A percentile compares a stretch with the other conserved stretches of the same genome.
phyloP scores from a whole-genome alignment of 2,888 invertebrate genomes.

The Nomada fabriciana region DNA sequence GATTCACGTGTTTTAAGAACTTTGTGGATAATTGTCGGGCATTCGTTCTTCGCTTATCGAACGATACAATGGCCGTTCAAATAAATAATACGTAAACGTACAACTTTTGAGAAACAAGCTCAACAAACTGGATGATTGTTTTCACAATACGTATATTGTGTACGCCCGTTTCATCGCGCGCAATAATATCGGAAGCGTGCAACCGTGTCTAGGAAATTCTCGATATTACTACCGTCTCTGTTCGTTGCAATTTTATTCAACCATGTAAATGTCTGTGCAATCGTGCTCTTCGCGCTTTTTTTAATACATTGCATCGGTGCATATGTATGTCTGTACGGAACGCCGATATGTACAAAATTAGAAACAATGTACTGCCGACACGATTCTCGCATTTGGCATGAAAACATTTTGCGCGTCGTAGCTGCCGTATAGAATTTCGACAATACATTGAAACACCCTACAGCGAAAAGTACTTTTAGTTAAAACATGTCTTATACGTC shows the following conservation, averaged over 20 bases:
- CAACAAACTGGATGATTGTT: slow-evolving; percentile 3
- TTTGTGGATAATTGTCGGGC: slow-evolving; percentile 39
- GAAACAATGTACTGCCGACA: slow-evolving; percentile 18
- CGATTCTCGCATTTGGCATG: slow-evolving; percentile 16
- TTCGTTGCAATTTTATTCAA: slow-evolving; percentile 32
- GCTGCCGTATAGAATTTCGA: slow-evolving; percentile 33
- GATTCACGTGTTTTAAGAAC: slow-evolving; percentile 23
- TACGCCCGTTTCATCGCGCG: not conserved
- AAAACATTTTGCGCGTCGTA: slow-evolving; percentile 23
- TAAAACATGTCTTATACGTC: slow-evolving; percentile 36
- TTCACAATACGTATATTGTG: not conserved
- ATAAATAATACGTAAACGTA: slow-evolving; percentile 44
- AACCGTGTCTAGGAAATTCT: slow-evolving; percentile 7
- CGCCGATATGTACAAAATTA: slow-evolving; percentile 62
- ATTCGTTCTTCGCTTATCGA: slow-evolving; percentile 15
- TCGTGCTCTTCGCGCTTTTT: slow-evolving; percentile 10
- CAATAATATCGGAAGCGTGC: slow-evolving; percentile 8
- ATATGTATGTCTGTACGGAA: slow-evolving; percentile 9
- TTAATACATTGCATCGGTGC: slow-evolving; percentile 7
- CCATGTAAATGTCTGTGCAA: slow-evolving; percentile 45
- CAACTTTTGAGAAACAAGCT: slow-evolving; percentile 5
- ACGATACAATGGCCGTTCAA: slow-evolving; percentile 22
- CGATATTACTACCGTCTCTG: not conserved
- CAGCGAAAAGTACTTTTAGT: not conserved
- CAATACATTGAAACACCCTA: not conserved